phyloP scores from a whole-genome alignment of 2,797 vertebrate species.

The Alouatta caraya region DNA sequence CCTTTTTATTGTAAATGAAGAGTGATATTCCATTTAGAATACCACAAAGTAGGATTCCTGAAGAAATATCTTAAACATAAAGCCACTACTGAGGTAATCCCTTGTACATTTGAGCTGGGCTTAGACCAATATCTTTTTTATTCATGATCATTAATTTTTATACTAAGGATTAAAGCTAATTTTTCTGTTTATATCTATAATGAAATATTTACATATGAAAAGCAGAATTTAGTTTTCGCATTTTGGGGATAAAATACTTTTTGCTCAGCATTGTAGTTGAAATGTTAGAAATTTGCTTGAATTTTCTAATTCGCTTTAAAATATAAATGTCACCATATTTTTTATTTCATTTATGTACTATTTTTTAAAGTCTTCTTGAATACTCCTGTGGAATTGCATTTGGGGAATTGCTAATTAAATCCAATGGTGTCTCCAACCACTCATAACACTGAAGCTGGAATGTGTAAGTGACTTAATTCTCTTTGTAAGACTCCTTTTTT shows the following conservation, averaged over 20 bases:
- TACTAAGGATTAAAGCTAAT: neutral
- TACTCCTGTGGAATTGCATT: neutral
- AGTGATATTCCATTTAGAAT: neutral
- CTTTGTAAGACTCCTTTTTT: neutral
- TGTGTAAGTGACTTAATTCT: neutral
- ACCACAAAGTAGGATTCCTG: neutral
- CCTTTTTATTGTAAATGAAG: neutral
- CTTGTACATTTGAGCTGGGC: neutral
- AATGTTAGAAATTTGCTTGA: neutral
- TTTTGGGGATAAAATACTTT: neutral
- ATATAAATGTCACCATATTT: neutral
- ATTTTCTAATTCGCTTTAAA: neutral
- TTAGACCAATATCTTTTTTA: neutral
- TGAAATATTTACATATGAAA: neutral
- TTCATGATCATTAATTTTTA: neutral
- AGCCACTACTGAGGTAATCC: neutral
- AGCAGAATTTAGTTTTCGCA: neutral
- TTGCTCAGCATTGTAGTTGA: neutral
- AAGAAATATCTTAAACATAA: conserved; percentile 28
- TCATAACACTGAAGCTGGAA: neutral
- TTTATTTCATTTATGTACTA: neutral
- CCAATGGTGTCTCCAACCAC: neutral
- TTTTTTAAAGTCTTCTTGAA: neutral
- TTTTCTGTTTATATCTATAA: neutral
- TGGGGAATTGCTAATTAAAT: neutral